Conservation (phyloP, 2,888 invertebrate genomes). For the Drosophila limbata region DNA sequence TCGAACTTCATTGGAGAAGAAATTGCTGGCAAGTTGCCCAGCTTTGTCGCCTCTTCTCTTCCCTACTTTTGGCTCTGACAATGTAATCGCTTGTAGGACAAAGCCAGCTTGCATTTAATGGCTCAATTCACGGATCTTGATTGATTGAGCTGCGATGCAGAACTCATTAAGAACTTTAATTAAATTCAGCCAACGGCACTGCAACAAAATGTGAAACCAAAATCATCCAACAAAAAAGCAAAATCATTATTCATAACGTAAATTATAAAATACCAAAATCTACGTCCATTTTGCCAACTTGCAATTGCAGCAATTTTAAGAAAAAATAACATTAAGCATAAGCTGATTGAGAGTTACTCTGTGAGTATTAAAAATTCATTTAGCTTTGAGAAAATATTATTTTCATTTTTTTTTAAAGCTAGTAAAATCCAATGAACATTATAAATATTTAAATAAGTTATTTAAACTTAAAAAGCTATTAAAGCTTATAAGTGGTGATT, state of each 20-base stretch:
- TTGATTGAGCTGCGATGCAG: conserved; percentile 75
- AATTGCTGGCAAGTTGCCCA: conserved; percentile 64
- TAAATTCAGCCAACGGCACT: conserved; percentile 63
- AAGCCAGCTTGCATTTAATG: conserved; percentile 64
- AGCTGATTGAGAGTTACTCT: not conserved
- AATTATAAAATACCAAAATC: conserved; percentile 22
- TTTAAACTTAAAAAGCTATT: no score
- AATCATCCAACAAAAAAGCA: conserved; percentile 12
- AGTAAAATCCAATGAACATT: no score
- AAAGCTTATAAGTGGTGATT: no score
- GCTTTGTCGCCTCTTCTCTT: conserved; percentile 2
- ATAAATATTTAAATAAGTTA: not conserved
- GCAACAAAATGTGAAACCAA: conserved; percentile 18
- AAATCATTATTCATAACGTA: conserved; percentile 75
- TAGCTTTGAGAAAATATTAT: not conserved
- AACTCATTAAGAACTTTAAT: conserved; percentile 81
- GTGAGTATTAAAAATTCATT: not conserved
- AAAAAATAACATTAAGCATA: not conserved
- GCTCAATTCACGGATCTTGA: conserved; percentile 65
- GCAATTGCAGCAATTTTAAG: conserved; percentile 14
- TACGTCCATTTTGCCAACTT: conserved; percentile 13
- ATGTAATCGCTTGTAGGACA: conserved; percentile 70
- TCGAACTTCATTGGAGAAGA: conserved; percentile 64
- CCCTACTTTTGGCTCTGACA: conserved; percentile 35
- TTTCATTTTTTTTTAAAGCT: not conserved